Evolutionary conservation across 1,140 invertebrate species (phyloP).

Genomic region (Solenopsis fugax): DNA sequence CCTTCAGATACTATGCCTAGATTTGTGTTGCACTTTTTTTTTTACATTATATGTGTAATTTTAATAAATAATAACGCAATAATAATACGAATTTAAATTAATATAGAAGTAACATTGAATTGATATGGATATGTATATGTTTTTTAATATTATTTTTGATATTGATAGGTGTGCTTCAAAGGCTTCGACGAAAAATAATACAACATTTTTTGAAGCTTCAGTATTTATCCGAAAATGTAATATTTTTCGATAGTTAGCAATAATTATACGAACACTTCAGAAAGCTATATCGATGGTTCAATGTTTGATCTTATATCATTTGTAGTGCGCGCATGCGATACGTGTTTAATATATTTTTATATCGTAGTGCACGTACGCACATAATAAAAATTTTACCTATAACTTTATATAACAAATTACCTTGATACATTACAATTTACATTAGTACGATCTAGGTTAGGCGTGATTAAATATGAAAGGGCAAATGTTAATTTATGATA

Average conservation of each 20-base stretch:
- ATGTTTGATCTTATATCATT: constrained; percentile 3
- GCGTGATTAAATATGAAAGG: neutral
- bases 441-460: neutral
- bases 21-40: no score
- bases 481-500: neutral
- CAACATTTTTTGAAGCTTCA: neutral
- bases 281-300: neutral
- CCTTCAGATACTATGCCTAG: neutral
- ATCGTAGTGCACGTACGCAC: neutral
- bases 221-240: constrained; percentile 26
- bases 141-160: neutral
- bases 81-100: no score
- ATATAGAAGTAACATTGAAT: no score
- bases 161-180: neutral
- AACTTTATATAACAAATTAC: neutral
- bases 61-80: no score
- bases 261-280: neutral
- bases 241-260: constrained; percentile 17
- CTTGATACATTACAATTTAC: neutral
- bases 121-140: neutral
- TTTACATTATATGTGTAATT: no score
- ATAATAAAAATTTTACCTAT: neutral
- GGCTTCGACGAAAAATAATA: constrained; percentile 24
- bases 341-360: neutral
- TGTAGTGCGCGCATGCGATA: neutral